Conservation (phyloP, 2,797 vertebrate genomes). For the Pristis pectinata region DNA sequence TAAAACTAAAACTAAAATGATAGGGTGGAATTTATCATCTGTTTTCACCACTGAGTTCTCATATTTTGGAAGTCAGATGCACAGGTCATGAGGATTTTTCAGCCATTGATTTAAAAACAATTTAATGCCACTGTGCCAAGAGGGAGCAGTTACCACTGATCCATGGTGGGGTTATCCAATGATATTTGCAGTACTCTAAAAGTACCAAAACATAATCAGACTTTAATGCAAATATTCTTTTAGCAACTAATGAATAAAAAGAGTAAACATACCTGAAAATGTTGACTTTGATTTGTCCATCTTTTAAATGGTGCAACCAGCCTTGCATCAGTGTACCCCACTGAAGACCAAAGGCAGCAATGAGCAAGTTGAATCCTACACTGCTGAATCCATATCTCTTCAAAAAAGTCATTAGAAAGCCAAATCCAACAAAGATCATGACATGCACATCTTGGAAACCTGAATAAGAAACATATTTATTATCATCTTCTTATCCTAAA, state of each 20-base stretch:
- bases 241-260: background rate
- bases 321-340: constrained; percentile 82
- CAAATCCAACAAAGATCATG: constrained; percentile 95
- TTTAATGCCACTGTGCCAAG: background rate
- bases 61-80: background rate
- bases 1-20: background rate
- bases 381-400: constrained; percentile 91
- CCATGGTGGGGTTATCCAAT: background rate
- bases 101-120: background rate
- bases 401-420: constrained; percentile 96
- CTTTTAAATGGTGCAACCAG: constrained; percentile 56
- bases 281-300: constrained; percentile 58
- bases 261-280: constrained; percentile 59
- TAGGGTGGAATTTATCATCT: background rate
- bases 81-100: background rate
- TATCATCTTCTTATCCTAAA: background rate
- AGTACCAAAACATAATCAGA: background rate
- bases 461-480: constrained; percentile 48
- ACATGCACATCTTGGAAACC: constrained; percentile 94
- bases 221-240: background rate
- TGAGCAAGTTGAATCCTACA: constrained; percentile 80
- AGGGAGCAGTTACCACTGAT: background rate
- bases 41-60: background rate
- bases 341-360: constrained; percentile 88
- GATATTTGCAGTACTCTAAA: background rate